A percentile compares a stretch with the other conserved stretches of the same genome.
phyloP scores from a whole-genome alignment of 1,140 invertebrate species.

The Cotesia glomerata region DNA sequence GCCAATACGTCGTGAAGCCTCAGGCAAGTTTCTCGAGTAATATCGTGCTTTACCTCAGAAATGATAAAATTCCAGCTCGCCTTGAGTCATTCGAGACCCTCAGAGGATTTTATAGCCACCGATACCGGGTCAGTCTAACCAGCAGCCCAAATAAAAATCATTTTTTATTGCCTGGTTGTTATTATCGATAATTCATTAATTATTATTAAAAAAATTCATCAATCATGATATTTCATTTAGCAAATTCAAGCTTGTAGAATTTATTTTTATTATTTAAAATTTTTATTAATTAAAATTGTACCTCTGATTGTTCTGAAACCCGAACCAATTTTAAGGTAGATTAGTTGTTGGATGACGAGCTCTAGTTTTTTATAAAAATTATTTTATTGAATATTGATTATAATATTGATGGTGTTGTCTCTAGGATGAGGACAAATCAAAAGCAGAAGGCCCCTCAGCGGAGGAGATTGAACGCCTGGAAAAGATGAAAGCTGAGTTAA shows the following conservation, averaged over 20 bases:
- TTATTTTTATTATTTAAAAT: background rate
- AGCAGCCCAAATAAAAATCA: background rate
- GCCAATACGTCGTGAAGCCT: slow-evolving; percentile 81
- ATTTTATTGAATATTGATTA: too few relatives aligned
- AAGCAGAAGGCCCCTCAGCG: slow-evolving; percentile 67
- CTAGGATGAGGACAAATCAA: slow-evolving; percentile 73
- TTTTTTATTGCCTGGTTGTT: slow-evolving; percentile 5
- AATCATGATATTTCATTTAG: too few relatives aligned
- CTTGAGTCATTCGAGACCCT: slow-evolving; percentile 26
- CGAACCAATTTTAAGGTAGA: background rate
- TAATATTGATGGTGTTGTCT: background rate
- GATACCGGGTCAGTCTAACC: slow-evolving; percentile 34
- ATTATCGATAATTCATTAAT: background rate
- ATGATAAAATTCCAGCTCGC: slow-evolving; percentile 38
- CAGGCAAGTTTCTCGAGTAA: slow-evolving; percentile 61
- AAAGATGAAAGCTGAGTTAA: slow-evolving; percentile 63
- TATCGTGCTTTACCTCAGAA: slow-evolving; percentile 37
- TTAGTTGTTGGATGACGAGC: background rate
- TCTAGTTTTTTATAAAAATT: background rate
- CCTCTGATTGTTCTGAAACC: background rate
- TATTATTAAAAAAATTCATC: too few relatives aligned
- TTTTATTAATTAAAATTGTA: too few relatives aligned
- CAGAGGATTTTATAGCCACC: slow-evolving; percentile 37
- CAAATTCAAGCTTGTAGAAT: too few relatives aligned
- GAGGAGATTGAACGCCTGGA: slow-evolving; percentile 70